Conservation (phyloP, 2,797 vertebrate genomes). For the Sebastes minor region DNA sequence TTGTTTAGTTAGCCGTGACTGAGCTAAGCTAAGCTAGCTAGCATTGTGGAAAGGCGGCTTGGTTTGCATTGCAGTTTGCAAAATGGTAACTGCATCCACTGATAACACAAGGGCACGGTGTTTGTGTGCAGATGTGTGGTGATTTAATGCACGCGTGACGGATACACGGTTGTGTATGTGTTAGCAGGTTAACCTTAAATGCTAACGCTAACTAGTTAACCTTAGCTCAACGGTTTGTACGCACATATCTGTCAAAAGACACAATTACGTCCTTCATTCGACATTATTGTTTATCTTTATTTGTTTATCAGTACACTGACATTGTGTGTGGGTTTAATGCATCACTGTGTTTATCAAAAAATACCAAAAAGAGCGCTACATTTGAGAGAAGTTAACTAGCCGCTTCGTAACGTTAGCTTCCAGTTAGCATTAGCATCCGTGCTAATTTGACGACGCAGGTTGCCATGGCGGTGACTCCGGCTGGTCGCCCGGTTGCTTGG, state of each 20-base stretch:
- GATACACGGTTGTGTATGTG: not conserved
- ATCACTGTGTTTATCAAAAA: not conserved
- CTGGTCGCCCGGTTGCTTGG: not conserved
- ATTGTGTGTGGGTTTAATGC: accelerated
- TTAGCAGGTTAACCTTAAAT: conserved; percentile 38
- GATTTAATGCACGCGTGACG: not conserved
- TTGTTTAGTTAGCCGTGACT: conserved; percentile 64
- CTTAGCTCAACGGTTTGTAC: conserved; percentile 33
- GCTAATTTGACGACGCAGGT: conserved; percentile 75
- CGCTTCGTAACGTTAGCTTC: conserved; percentile 43
- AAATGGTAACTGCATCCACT: not conserved
- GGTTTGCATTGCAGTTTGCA: conserved; percentile 1
- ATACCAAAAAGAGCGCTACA: accelerated
- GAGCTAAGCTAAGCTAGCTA: conserved; percentile 8
- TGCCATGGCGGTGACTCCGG: not conserved
- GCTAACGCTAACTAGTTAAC: conserved; percentile 48
- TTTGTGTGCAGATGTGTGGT: not conserved
- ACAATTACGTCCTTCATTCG: accelerated
- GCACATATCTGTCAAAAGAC: not conserved
- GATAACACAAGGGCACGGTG: accelerated
- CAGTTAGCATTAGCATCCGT: conserved; percentile 50
- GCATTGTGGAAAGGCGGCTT: not conserved
- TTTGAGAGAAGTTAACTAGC: conserved; percentile 2
- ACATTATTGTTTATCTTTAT: accelerated
- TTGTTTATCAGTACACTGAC: accelerated